phyloP scores from a whole-genome alignment of 2,797 vertebrate genomes.

The Tadarida brasiliensis region DNA sequence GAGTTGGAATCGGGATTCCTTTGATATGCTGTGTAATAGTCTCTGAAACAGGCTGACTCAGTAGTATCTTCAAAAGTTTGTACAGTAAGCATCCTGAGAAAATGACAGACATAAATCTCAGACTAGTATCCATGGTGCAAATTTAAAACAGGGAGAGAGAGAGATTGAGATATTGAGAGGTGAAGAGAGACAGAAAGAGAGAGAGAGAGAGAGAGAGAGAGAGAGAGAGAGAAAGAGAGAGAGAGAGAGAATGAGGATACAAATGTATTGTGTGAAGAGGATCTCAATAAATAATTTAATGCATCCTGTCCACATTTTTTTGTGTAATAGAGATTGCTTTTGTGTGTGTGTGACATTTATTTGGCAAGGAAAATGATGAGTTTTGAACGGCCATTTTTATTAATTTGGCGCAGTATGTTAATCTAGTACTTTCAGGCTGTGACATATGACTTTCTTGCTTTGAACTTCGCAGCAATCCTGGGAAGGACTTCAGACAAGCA shows the following conservation, averaged over 20 bases:
- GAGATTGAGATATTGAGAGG: no score
- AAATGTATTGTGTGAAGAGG: neutral
- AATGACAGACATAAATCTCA: neutral
- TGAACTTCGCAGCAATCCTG: neutral
- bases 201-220: neutral
- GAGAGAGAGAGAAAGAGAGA: no score
- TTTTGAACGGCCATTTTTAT: neutral
- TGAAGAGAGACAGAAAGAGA: no score
- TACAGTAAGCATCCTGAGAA: neutral
- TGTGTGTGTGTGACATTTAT: neutral
- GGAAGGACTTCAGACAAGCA: neutral
- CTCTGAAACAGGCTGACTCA: slow-evolving; percentile 30
- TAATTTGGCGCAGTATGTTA: neutral
- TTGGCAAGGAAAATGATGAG: neutral
- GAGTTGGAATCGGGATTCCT: slow-evolving; percentile 33
- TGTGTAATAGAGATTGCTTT: neutral
- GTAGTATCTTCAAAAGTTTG: neutral
- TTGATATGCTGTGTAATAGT: slow-evolving; percentile 25
- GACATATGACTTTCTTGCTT: neutral
- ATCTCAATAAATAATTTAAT: neutral
- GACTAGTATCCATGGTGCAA: no score
- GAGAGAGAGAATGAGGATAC: neutral
- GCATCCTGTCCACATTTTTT: neutral
- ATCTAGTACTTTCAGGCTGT: neutral
- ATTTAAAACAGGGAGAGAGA: no score